Conservation (phyloP, 2,113 vertebrate species). For the Melanerpes formicivorus region DNA sequence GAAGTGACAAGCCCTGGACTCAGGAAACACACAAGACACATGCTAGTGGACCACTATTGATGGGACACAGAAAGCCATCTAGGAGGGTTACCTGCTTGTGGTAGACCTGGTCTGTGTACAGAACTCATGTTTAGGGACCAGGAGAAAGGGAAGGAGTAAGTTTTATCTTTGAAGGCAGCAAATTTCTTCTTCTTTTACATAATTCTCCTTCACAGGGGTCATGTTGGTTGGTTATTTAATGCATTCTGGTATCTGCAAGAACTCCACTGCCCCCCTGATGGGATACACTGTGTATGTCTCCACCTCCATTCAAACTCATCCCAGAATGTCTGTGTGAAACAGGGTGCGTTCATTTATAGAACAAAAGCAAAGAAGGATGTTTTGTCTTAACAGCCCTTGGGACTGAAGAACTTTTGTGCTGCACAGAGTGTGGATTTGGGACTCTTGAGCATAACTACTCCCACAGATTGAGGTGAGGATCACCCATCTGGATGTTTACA, state of each 20-base stretch:
- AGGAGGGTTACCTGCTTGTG: conserved; percentile 3
- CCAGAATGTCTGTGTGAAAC: not conserved
- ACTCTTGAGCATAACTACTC: not conserved
- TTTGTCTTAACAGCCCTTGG: conserved; percentile 33
- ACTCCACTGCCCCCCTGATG: not conserved
- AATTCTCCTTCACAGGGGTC: conserved; percentile 12
- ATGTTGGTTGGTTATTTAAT: conserved; percentile 1
- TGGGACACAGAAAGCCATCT: not conserved
- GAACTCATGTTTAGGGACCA: conserved; percentile 16
- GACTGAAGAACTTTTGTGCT: not conserved
- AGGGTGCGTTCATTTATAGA: conserved; percentile 47
- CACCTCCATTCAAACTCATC: not conserved
- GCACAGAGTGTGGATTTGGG: not conserved
- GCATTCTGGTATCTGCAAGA: not conserved
- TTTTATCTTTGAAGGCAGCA: not conserved
- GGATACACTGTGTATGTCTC: not conserved
- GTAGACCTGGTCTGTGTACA: not conserved
- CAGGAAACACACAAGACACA: not conserved
- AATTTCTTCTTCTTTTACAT: not conserved
- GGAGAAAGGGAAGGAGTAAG: conserved; percentile 25
- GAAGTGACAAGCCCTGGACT: conserved; percentile 40
- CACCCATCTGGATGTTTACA: not conserved
- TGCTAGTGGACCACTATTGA: conserved; percentile 46
- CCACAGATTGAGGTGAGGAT: not conserved
- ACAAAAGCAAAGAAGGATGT: not conserved